Percentiles rank a stretch among this genome's conserved stretches.
phyloP scores from a whole-genome alignment of 2,113 vertebrate genomes.

The Taxidea taxus region DNA sequence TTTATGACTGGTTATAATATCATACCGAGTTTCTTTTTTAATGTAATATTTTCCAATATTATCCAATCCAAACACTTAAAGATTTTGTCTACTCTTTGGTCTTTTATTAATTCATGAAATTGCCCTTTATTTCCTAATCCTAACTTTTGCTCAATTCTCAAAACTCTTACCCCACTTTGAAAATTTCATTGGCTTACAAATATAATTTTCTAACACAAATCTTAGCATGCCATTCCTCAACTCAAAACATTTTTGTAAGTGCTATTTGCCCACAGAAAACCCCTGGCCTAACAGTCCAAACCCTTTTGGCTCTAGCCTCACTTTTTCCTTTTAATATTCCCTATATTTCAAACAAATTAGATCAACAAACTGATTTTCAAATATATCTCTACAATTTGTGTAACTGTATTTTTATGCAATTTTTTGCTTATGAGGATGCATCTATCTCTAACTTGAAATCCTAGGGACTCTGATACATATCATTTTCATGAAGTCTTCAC shows the following conservation, averaged over 20 bases:
- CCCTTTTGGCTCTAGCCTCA: neutral
- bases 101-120: neutral
- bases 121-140: neutral
- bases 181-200: neutral
- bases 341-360: neutral
- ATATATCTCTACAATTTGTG: neutral
- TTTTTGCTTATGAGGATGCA: neutral
- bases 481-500: neutral
- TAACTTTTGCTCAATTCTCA: neutral
- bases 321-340: neutral
- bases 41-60: neutral
- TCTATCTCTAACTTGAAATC: neutral
- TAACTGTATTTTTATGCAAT: neutral
- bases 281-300: neutral
- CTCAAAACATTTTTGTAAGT: neutral
- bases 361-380: neutral
- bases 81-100: neutral
- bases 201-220: neutral
- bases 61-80: neutral
- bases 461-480: neutral
- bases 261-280: neutral
- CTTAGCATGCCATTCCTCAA: neutral
- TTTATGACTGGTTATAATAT: neutral
- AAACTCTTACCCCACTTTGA: neutral
- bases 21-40: neutral